Conservation (phyloP, 2,797 vertebrate genomes). For the Sternarchorhynchus goeldii region DNA sequence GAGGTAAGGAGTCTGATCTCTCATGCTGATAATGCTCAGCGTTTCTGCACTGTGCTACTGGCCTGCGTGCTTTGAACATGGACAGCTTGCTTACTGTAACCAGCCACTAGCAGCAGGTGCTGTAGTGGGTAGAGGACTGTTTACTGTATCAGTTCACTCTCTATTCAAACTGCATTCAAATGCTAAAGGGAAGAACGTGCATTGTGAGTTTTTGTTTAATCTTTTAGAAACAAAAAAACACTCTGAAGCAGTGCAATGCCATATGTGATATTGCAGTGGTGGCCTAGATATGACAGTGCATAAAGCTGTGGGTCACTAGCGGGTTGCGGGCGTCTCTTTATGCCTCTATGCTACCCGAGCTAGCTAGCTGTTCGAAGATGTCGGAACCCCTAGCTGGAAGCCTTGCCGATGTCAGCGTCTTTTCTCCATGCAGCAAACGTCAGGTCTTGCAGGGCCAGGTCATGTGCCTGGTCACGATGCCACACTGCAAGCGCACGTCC, state of each 20-base stretch:
- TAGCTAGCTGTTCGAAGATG: background rate
- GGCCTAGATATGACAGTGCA: too few relatives aligned
- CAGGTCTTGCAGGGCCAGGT: background rate
- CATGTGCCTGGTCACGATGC: background rate
- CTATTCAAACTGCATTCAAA: constrained; percentile 1
- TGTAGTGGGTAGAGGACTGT: background rate
- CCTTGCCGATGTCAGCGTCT: background rate
- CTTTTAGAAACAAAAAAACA: too few relatives aligned
- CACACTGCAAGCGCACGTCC: background rate
- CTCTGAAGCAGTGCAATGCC: too few relatives aligned
- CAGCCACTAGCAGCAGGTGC: background rate
- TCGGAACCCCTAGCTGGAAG: background rate
- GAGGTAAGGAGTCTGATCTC: constrained; percentile 79
- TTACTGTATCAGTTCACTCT: background rate
- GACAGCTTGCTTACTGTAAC: background rate
- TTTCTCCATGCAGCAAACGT: background rate
- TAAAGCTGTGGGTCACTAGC: too few relatives aligned
- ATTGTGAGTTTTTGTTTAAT: background rate
- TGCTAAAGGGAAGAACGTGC: background rate
- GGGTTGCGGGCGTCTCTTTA: too few relatives aligned
- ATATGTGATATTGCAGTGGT: too few relatives aligned
- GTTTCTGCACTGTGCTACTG: constrained; percentile 6
- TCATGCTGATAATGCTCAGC: constrained; percentile 4
- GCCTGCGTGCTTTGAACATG: background rate
- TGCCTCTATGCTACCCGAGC: background rate